Base-by-base conservation (phyloP, 2,888 invertebrate species). In the Drosophila mimetica region DNA sequence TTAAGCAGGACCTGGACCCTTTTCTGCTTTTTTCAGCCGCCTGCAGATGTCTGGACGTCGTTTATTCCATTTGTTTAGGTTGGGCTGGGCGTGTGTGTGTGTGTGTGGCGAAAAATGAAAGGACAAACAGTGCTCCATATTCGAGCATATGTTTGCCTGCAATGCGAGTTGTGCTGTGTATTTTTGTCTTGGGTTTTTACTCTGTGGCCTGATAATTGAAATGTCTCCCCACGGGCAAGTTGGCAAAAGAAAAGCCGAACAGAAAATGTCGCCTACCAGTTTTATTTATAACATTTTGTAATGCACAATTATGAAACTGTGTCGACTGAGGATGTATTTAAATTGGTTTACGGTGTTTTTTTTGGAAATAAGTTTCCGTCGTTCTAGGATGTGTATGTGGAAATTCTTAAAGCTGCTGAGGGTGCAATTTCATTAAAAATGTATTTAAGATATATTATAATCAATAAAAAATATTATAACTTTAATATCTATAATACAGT, bases 121-220 rank as follows among this genome's bases (percentile, higher is more conserved):
- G 54, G 37, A 70, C 47, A 71, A 63, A 79, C 58, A 74, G 61
- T 64, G 75, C 59, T 74, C 84, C 77, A 83, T 81, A 81, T 83
- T 86, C 70, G 72, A 83, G 58, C 83, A 86, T 79, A 81, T 86
- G 83, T 66, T 63, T 48, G 37, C 53, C 36, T 55, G 36, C 50
- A 30, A 18, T 11, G 36, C 9, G n/a, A 36, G 52, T 42, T 71
- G 44, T 54, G 36, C 32, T 36, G 44, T 47, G 59, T 48, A 53
- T 42, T 85, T 69, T 72, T 71, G 63, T 74, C 48, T 67, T 48
- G 67, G 36, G 41, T 25, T 46, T 47, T 42, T 47, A 63, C 53
- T 79, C 74, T 75, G 73, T 51, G 78, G 76, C 71, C 79, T 78
- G 76, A 82, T 85, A 84, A 84, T 84, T 84, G 84, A 84, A 86